Evolutionary conservation across 2,797 vertebrate species (phyloP).

Genomic region (Acanthopagrus latus): DNA sequence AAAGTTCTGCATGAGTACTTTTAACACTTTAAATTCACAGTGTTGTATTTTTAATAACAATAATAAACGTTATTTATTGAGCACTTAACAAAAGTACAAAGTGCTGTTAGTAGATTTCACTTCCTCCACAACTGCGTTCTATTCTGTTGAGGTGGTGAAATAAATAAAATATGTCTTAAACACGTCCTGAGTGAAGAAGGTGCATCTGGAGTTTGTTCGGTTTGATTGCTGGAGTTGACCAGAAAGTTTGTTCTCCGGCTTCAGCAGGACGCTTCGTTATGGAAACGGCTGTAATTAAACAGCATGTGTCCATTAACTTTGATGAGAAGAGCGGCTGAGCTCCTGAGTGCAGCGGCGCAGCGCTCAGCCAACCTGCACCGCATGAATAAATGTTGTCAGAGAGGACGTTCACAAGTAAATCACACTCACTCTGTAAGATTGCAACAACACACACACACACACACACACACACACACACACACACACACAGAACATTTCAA

Average conservation of each 20-base stretch:
- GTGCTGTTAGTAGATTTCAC: too few species aligned
- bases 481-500: conserved; percentile 1
- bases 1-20: too few species aligned
- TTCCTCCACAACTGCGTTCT: too few species aligned
- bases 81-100: too few species aligned
- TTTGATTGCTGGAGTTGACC: too few species aligned
- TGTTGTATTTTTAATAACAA: too few species aligned
- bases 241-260: too few species aligned
- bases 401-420: conserved; percentile 14
- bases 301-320: background rate
- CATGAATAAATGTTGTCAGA: conserved; percentile 14
- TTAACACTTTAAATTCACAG: too few species aligned
- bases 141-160: too few species aligned
- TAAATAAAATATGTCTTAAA: background rate
- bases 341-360: background rate
- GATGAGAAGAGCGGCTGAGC: background rate
- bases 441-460: background rate
- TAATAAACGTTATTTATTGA: too few species aligned
- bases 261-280: too few species aligned
- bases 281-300: background rate
- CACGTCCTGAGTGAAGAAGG: background rate
- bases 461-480: background rate
- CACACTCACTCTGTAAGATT: conserved; percentile 4
- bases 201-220: background rate
- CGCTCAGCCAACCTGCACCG: background rate